Evolutionary conservation across 2,888 invertebrate species (phyloP), one percentile per base, ranked within the genome.

Genomic region (Cryptops parisi): DNA sequence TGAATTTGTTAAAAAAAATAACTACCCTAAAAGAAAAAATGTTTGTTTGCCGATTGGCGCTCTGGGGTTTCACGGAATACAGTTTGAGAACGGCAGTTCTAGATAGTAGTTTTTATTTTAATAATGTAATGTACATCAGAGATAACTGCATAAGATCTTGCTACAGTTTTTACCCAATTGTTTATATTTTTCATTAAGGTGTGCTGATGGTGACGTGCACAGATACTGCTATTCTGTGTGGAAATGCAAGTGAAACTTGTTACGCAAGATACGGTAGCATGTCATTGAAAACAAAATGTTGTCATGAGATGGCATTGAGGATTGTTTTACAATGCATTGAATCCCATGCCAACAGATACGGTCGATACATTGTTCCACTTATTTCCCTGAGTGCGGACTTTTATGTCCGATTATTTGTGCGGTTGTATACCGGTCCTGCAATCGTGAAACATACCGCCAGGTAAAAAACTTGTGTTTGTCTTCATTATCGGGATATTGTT

Each of bases 271-370:
- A 99, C 67, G 96, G 96, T 0, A 80, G 93, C 1, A 73, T 93
- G 54, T 85, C 96, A 1, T 68, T 96, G 44, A 81, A 82, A 63
- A 80, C 81, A 15, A 87, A 84, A 65, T 79, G 81, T 52, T 94
- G 93, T 63, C 97, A 99, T 73, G 98, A 99, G 77, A 84, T 94
- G 81, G 93, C 90, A 0, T 67, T 98, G n/a, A 76, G 98, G 58
- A 96, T 98, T 64, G 72, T 97, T 39, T 71, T 98, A 22, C 85
- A 89, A 64, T 80, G 84, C 60, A 84, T 99, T 58, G 89, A 96
- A 64, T 77, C 81, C 0, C 88, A 90, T 64, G 97, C 98, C 0
- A 91, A 87, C 64, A 78, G 90, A 26, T 91, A 98, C 69, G 85
- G 90, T 2, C 78, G 89, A 57, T 93, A 90, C 68, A 93, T 94